phyloP scores from a whole-genome alignment of 2,797 vertebrate genomes.

The Ceyx erithaca region DNA sequence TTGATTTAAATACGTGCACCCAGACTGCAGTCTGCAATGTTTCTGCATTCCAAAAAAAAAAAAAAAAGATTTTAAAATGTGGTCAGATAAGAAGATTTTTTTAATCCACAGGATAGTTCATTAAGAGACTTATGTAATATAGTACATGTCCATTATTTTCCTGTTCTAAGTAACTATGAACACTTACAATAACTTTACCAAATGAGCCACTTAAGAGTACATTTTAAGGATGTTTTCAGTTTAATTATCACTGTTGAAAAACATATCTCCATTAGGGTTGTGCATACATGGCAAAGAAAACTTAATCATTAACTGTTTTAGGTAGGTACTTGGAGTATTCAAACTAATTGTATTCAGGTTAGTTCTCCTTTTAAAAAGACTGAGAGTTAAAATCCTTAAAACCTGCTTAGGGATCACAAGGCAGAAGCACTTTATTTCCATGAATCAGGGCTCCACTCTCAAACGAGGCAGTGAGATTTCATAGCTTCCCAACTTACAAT shows the following conservation, averaged over 20 bases:
- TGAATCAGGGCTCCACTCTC: rapidly evolving
- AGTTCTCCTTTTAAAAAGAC: not conserved
- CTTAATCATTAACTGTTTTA: not conserved
- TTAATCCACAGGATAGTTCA: not conserved
- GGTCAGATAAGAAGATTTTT: not conserved
- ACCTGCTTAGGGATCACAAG: not conserved
- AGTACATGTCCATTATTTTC: not conserved
- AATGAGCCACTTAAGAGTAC: not conserved
- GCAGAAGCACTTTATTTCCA: not conserved
- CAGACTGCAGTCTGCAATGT: rapidly evolving
- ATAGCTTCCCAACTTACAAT: not conserved
- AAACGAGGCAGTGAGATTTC: not conserved
- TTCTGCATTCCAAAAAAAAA: not conserved
- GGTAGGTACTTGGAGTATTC: not conserved
- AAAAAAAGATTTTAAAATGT: not conserved
- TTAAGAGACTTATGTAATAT: not conserved
- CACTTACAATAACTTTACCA: not conserved
- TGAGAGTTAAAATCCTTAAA: not conserved
- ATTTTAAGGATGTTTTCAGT: conserved; percentile 29
- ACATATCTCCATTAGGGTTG: not conserved
- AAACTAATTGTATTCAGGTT: not conserved
- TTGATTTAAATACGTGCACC: not conserved
- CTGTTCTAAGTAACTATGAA: not conserved
- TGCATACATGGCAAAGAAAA: conserved; percentile 26
- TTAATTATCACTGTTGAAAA: conserved; percentile 39